A percentile compares a stretch with the other conserved stretches of the same genome.
phyloP scores from a whole-genome alignment of 2,797 vertebrate genomes.

The Pogonophryne albipinna region DNA sequence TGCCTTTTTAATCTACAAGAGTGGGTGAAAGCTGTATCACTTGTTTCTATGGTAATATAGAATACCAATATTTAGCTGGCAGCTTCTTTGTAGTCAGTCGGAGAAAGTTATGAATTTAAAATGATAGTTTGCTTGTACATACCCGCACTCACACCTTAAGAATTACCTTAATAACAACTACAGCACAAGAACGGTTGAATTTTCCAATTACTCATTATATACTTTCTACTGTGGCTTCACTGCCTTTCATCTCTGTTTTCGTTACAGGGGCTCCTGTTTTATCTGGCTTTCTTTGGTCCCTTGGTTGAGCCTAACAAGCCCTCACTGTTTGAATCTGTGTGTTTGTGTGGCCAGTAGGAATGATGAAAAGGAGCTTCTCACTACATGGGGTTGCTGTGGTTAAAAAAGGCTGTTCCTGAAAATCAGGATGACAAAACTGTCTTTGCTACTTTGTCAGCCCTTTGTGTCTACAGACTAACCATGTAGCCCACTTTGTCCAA shows the following conservation, averaged over 20 bases:
- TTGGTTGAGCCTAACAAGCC: slow-evolving; percentile 27
- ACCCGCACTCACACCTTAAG: slow-evolving; percentile 36
- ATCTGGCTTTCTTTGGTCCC: slow-evolving; percentile 20
- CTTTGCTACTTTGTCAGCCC: slow-evolving; percentile 38
- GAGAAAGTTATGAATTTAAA: slow-evolving; percentile 43
- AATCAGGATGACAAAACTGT: slow-evolving; percentile 35
- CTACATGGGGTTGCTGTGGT: slow-evolving; percentile 47
- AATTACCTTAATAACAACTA: slow-evolving; percentile 33
- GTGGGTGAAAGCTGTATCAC: slow-evolving; percentile 57
- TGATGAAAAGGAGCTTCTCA: slow-evolving; percentile 56
- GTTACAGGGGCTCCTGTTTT: slow-evolving; percentile 19
- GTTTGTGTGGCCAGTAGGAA: slow-evolving; percentile 53
- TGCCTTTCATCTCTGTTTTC: slow-evolving; percentile 23
- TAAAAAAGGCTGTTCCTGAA: slow-evolving; percentile 34
- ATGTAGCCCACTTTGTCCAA: slow-evolving; percentile 45
- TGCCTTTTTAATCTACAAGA: slow-evolving; percentile 54
- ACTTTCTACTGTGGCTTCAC: slow-evolving; percentile 17
- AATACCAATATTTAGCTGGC: slow-evolving; percentile 65
- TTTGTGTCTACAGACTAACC: slow-evolving; percentile 47
- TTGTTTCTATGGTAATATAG: slow-evolving; percentile 79
- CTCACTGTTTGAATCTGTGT: slow-evolving; percentile 32
- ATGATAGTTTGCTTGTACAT: slow-evolving; percentile 34
- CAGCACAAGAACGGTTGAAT: slow-evolving; percentile 7
- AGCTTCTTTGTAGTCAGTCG: slow-evolving; percentile 46
- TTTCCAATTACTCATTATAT: slow-evolving; percentile 29